Conservation (phyloP, 2,797 vertebrate genomes). For the Tadarida brasiliensis region DNA sequence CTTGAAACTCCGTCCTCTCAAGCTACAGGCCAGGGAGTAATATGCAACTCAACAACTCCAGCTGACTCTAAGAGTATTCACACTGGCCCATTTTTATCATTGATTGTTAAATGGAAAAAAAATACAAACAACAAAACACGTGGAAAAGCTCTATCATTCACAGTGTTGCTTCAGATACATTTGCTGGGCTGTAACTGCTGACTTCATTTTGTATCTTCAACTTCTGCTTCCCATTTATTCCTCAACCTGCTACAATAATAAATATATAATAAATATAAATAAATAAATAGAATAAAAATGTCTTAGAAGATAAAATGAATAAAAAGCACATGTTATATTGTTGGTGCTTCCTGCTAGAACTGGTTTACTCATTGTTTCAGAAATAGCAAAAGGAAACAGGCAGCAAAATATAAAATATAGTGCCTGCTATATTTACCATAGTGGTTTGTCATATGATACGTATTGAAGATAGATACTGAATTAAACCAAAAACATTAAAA, state of each 20-base stretch:
- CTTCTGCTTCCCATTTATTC: conserved; percentile 6
- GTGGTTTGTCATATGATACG: neutral
- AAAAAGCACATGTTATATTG: conserved; percentile 20
- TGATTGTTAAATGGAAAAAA: neutral
- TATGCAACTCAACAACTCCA: neutral
- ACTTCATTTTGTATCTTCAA: neutral
- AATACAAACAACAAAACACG: neutral
- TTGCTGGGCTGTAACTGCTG: neutral
- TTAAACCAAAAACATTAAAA: conserved; percentile 27
- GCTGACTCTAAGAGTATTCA: neutral
- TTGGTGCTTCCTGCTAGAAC: neutral
- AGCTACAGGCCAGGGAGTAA: neutral
- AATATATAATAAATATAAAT: neutral
- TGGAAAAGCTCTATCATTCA: neutral
- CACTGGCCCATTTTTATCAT: neutral
- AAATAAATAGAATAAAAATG: neutral
- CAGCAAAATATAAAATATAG: conserved; percentile 22
- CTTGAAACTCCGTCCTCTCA: neutral
- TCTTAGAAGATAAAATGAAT: conserved; percentile 1
- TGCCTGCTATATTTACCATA: neutral
- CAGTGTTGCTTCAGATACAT: neutral
- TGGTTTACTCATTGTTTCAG: neutral
- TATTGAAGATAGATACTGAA: neutral
- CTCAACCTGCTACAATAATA: conserved; percentile 1
- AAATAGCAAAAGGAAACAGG: conserved; percentile 35